Evolutionary conservation across 2,888 invertebrate species (phyloP), one percentile per base, ranked within the genome.

Genomic region (Lasioglossum pauxillum): DNA sequence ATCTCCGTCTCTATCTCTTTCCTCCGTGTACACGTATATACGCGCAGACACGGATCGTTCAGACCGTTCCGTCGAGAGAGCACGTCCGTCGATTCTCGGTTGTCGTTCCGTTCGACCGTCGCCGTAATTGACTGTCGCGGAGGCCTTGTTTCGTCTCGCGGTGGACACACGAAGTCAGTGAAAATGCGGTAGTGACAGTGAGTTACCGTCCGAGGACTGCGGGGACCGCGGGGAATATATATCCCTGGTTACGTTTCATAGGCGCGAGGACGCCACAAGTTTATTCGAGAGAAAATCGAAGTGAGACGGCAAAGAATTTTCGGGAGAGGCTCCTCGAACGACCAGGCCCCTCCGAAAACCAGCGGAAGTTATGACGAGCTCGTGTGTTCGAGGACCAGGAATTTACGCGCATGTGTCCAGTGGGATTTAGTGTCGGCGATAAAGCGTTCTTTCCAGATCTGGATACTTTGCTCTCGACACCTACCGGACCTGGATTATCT

Each of bases 401-500:
- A 93, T 91, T 90, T 88, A 94, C 93, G 94, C 94, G 95, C 94
- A 95, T 94, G 95, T 95, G 95, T 95, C 94, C 95, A 94, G 95
- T 94, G 94, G 95, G 94, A 94, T 94, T 90, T 91, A 90, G 90
- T 91, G 89, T 74, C 83, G 90, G 91, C 91, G 92, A 94, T 86
- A 93, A 94, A 92, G 93, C 94, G 91, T 92, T 93, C 89, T 93
- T 93, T 91, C 94, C 94, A 93, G 94, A 94, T 94, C 95, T 96
- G 96, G 96, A 96, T 96, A 96, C 96, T 95, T 96, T 95, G 95
- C 89, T 90, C 86, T 87, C 87, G 80, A 90, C 92, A 88, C 88
- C 92, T 89, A 90, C 96, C 94, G 94, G 96, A 94, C 95, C 96
- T 94, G 96, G 96, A 96, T 96, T 96, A 95, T 96, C 96, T 95